These are phyloP conservation scores for Quadroppia sp. DNA, from an alignment of 2,888 invertebrate genomes.

Conservation along the genomic window DNA sequence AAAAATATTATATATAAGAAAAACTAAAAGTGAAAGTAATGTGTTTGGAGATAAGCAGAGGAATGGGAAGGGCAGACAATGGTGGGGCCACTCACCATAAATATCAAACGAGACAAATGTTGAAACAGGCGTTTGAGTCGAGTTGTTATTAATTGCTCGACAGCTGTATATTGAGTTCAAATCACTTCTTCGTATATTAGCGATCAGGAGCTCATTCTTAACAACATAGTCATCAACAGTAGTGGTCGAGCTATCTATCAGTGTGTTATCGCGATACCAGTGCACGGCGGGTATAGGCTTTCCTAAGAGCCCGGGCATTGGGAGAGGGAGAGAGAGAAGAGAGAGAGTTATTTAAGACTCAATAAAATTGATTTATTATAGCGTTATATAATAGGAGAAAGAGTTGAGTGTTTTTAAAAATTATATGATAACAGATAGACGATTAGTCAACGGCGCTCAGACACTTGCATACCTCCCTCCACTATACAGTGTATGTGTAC, in stretches of 20 bases:
- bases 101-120: slow-evolving; percentile 34
- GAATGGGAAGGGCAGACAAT: not conserved
- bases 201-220: slow-evolving; percentile 8
- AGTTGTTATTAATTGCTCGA: slow-evolving; percentile 32
- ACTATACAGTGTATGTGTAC: slow-evolving; percentile 43
- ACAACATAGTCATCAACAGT: slow-evolving; percentile 16
- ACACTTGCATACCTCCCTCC: slow-evolving; percentile 42
- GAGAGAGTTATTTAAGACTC: not conserved
- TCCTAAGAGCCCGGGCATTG: not conserved
- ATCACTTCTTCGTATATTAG: slow-evolving; percentile 8
- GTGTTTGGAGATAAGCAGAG: not conserved
- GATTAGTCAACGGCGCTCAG: not conserved
- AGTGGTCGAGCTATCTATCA: slow-evolving; percentile 20
- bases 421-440: not conserved
- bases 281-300: slow-evolving; percentile 2
- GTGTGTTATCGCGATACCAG: slow-evolving; percentile 19
- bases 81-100: slow-evolving; percentile 1
- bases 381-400: not conserved
- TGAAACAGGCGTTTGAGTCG: slow-evolving; percentile 16
- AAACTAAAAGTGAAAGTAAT: not conserved
- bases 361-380: too few relatives aligned
- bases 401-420: not conserved
- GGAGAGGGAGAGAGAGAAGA: too few relatives aligned
- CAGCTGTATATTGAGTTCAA: slow-evolving; percentile 28
- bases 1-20: not conserved